These are phyloP conservation scores for Zosterops lateralis DNA, from an alignment of 2,113 vertebrate genomes.

Conservation along the genomic window DNA sequence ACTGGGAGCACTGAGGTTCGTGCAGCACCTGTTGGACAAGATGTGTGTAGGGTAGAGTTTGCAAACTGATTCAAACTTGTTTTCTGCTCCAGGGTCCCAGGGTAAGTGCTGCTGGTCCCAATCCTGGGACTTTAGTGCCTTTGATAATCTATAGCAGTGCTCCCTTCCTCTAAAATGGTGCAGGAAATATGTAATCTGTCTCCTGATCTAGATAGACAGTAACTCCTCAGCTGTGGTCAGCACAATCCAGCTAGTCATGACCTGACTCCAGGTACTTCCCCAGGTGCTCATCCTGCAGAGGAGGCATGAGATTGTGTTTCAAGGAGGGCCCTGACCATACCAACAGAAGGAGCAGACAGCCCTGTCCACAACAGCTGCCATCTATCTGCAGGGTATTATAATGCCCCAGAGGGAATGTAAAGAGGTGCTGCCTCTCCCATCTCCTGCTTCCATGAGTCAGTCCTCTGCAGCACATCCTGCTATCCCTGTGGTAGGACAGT, in stretches of 20 bases:
- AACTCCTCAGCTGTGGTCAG: conserved; percentile 7
- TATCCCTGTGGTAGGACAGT: neutral
- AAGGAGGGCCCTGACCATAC: neutral
- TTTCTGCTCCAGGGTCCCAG: neutral
- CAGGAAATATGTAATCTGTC: neutral
- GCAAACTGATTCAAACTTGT: neutral
- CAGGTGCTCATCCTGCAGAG: neutral
- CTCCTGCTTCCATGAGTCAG: neutral
- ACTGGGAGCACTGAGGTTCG: neutral
- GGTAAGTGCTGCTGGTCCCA: neutral
- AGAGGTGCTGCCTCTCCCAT: neutral
- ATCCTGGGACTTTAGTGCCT: neutral
- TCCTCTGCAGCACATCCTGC: neutral
- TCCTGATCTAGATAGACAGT: neutral
- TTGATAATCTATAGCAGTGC: neutral
- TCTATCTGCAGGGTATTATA: neutral
- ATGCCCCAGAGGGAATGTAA: neutral
- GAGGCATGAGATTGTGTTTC: neutral
- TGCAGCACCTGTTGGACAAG: neutral
- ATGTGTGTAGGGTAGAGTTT: neutral
- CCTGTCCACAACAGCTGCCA: neutral
- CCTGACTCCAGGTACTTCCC: conserved; percentile 50
- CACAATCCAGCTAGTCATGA: neutral
- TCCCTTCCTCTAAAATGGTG: neutral
- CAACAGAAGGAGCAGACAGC: neutral